These are phyloP conservation scores for Cataglyphis livida DNA, from an alignment of 2,888 invertebrate genomes.

Conservation along the genomic window DNA sequence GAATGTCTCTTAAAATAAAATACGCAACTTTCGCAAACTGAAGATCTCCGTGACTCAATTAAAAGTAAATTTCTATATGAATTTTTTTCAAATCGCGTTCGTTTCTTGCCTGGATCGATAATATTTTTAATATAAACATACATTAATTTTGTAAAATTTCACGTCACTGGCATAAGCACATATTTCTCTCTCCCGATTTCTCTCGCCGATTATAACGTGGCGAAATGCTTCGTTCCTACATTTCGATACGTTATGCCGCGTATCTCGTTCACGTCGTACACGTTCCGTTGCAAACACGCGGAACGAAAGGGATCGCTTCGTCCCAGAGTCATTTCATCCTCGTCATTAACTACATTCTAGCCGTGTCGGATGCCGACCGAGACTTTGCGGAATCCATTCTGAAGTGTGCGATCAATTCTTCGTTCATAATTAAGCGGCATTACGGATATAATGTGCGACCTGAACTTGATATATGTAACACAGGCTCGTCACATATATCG, in stretches of 20 bases:
- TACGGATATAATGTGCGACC: not conserved
- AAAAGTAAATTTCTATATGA: not conserved
- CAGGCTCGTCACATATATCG: not conserved
- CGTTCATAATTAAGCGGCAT: conserved; percentile 44
- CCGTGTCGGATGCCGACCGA: conserved; percentile 36
- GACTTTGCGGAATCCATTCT: not conserved
- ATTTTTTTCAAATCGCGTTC: not conserved
- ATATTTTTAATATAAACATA: not conserved
- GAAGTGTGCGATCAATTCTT: conserved; percentile 17
- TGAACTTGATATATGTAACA: not conserved
- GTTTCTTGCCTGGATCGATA: too few species aligned
- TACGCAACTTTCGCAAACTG: not conserved
- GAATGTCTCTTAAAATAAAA: not conserved
- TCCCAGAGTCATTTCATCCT: conserved; percentile 5
- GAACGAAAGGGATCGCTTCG: conserved; percentile 35
- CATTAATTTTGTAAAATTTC: not conserved
- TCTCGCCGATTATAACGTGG: not conserved
- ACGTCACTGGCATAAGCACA: not conserved
- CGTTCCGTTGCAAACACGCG: conserved; percentile 34
- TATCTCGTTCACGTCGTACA: conserved; percentile 6
- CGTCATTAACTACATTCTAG: conserved; percentile 20
- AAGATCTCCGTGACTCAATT: not conserved
- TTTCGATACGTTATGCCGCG: conserved; percentile 23
- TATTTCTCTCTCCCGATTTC: not conserved
- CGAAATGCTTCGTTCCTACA: conserved; percentile 6